These are phyloP conservation scores for Beaufortia kweichowensis DNA, from an alignment of 2,113 vertebrate genomes.

Conservation along the genomic window DNA sequence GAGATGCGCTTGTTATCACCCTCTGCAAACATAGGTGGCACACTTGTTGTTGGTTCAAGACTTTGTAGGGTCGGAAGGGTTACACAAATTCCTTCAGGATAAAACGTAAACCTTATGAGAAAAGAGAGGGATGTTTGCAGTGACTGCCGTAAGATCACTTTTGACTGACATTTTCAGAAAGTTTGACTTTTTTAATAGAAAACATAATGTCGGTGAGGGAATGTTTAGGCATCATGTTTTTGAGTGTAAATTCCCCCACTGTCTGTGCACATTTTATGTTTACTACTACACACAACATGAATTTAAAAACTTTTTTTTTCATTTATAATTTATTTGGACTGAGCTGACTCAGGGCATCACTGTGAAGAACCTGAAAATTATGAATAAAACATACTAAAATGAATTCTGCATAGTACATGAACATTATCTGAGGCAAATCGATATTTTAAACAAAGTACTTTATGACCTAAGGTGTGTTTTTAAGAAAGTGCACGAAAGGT, in stretches of 20 bases:
- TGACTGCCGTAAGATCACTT: not conserved
- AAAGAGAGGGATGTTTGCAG: not conserved
- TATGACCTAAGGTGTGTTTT: conserved; percentile 15
- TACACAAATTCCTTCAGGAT: conserved; percentile 4
- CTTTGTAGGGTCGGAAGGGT: conserved; percentile 11
- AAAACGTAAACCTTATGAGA: not conserved
- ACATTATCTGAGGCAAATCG: conserved; percentile 13
- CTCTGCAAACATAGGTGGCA: conserved; percentile 7
- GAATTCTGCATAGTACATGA: not conserved
- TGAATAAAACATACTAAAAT: conserved; percentile 25
- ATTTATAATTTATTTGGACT: conserved; percentile 23
- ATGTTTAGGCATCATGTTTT: not conserved
- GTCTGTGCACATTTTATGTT: not conserved
- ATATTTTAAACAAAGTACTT: conserved; percentile 23
- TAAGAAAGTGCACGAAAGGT: not conserved
- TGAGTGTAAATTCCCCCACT: too few relatives aligned
- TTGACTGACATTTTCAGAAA: not conserved
- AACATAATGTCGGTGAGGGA: not conserved
- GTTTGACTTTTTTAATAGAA: not conserved
- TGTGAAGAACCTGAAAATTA: conserved; percentile 14
- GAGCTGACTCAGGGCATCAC: not conserved
- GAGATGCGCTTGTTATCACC: conserved; percentile 7
- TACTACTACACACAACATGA: not conserved
- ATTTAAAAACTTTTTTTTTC: not conserved
- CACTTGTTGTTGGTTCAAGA: conserved; percentile 10